phyloP scores from a whole-genome alignment of 1,140 invertebrate genomes.

The Meteorus sp. region DNA sequence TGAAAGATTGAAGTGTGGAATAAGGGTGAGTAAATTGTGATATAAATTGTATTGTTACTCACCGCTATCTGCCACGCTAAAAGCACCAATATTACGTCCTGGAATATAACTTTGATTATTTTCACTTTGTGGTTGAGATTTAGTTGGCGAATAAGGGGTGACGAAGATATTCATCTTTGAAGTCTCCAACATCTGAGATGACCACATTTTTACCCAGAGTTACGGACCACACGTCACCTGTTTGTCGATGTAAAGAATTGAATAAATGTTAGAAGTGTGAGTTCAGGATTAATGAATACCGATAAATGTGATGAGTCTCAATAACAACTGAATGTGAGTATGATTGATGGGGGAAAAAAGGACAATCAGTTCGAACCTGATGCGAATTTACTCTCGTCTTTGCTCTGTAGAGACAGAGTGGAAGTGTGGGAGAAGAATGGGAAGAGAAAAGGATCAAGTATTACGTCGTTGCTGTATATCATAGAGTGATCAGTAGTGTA shows the following conservation, averaged over 20 bases:
- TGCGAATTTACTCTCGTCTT: slow-evolving; percentile 30
- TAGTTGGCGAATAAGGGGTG: slow-evolving; percentile 65
- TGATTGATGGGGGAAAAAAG: too few species aligned
- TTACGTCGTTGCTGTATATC: too few species aligned
- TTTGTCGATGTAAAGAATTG: slow-evolving; percentile 2
- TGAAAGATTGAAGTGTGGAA: slow-evolving; percentile 4
- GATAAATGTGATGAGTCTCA: slow-evolving; percentile 15
- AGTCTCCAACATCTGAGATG: slow-evolving; percentile 71
- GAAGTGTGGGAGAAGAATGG: slow-evolving; percentile 26
- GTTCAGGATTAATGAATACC: slow-evolving; percentile 11
- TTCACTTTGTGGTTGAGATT: slow-evolving; percentile 60
- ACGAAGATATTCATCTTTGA: slow-evolving; percentile 76
- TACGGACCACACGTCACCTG: slow-evolving; percentile 33
- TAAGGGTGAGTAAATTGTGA: neutral
- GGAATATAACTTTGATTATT: slow-evolving; percentile 57
- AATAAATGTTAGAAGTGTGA: slow-evolving; percentile 8
- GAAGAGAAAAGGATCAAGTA: too few species aligned
- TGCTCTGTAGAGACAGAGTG: slow-evolving; percentile 38
- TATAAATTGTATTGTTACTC: slow-evolving; percentile 38
- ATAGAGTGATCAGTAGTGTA: too few species aligned
- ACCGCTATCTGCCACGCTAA: slow-evolving; percentile 60
- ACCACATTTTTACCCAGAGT: slow-evolving; percentile 64
- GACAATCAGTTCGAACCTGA: slow-evolving; percentile 25
- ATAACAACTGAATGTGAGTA: too few species aligned
- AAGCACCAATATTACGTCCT: slow-evolving; percentile 64